Percentiles rank a stretch among this genome's conserved stretches.
Evolutionary conservation across 2,113 vertebrate genomes (phyloP).

Genomic region (Pseudolaguvia tuberculata): DNA sequence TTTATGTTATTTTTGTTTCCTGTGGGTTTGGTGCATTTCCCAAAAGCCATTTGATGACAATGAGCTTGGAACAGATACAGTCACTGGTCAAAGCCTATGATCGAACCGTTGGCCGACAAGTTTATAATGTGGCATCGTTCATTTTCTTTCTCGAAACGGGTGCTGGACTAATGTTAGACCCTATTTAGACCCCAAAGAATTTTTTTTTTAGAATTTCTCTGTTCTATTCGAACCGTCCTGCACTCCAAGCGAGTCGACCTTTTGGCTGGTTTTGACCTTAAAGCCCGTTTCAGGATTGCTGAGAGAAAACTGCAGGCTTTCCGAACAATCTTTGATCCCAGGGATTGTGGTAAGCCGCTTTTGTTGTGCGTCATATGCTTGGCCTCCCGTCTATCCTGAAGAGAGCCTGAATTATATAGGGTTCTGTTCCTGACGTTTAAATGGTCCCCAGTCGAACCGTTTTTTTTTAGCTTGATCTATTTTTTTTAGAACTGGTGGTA

Average conservation of each 20-base stretch:
- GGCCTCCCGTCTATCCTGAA: not conserved
- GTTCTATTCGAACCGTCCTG: not conserved
- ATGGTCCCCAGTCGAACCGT: too few species aligned
- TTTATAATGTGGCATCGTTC: not conserved
- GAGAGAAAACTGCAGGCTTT: slow-evolving; percentile 23
- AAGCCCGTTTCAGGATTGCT: slow-evolving; percentile 18
- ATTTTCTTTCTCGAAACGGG: slow-evolving; percentile 27
- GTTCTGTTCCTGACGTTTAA: not conserved
- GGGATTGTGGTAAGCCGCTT: slow-evolving; percentile 16
- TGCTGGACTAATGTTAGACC: slow-evolving; percentile 23
- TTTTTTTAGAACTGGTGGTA: too few species aligned
- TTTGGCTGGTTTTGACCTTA: slow-evolving; percentile 26
- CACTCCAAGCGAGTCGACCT: not conserved
- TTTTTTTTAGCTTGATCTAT: too few species aligned
- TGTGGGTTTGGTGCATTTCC: not conserved
- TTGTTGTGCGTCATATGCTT: slow-evolving; percentile 7
- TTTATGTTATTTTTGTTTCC: not conserved
- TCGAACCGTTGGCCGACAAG: not conserved
- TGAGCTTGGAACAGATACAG: not conserved
- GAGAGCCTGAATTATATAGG: not conserved
- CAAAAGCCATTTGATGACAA: not conserved
- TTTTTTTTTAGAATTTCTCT: not conserved
- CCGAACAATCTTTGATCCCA: slow-evolving; percentile 19
- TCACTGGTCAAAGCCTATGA: not conserved
- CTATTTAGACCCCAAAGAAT: slow-evolving; percentile 19